Evolutionary conservation across 2,113 vertebrate genomes (phyloP).

Genomic region (Atherinomorus stipes): DNA sequence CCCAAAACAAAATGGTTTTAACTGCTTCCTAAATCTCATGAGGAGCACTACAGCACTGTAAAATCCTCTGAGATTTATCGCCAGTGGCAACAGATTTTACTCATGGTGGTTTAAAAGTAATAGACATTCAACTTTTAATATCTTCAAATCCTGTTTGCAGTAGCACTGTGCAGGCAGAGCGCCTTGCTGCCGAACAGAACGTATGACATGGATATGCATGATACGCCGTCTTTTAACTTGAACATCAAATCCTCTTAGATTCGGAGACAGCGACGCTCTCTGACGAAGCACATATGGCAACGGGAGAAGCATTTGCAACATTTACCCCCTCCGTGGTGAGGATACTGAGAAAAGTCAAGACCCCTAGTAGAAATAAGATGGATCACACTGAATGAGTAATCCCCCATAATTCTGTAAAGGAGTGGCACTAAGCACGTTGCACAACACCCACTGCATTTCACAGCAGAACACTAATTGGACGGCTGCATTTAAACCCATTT

Average conservation of each 20-base stretch:
- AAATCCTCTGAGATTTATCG: constrained; percentile 61
- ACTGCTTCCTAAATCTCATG: constrained; percentile 52
- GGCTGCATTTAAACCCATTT: constrained; percentile 82
- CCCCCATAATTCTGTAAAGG: constrained; percentile 82
- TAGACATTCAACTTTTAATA: constrained; percentile 77
- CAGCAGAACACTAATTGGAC: constrained; percentile 83
- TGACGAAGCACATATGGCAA: constrained; percentile 74
- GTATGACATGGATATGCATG: constrained; percentile 69
- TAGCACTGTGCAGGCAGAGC: constrained; percentile 67
- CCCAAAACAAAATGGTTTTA: constrained; percentile 62
- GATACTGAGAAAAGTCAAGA: constrained; percentile 79
- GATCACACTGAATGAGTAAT: constrained; percentile 82
- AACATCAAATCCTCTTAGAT: constrained; percentile 77
- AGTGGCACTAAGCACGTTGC: constrained; percentile 74
- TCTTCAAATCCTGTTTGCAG: constrained; percentile 75
- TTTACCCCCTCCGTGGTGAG: constrained; percentile 72
- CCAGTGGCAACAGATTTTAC: constrained; percentile 64
- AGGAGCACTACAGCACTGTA: constrained; percentile 41
- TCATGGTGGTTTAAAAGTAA: constrained; percentile 61
- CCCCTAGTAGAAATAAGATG: constrained; percentile 82
- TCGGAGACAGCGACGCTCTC: constrained; percentile 50
- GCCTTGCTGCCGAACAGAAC: constrained; percentile 66
- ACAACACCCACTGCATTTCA: constrained; percentile 79
- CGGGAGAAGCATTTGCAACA: constrained; percentile 73
- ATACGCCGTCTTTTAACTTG: constrained; percentile 71